Evolutionary conservation across 1,140 invertebrate genomes (phyloP).

Genomic region (Ips nitidus): DNA sequence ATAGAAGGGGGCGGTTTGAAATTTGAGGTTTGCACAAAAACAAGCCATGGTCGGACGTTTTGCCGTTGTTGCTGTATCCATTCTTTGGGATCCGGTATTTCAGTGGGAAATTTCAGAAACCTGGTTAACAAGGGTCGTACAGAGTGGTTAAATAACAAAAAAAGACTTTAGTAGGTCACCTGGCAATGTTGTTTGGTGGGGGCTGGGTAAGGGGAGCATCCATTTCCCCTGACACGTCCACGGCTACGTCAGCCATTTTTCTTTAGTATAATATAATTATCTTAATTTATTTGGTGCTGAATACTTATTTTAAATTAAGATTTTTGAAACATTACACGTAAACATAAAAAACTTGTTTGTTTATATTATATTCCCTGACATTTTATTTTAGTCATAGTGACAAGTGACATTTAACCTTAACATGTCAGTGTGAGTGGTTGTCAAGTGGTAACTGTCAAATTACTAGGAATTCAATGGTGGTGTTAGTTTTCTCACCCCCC

Average conservation of each 20-base stretch:
- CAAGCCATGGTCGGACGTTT: slow-evolving; percentile 54
- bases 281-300: no score
- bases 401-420: no score
- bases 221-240: slow-evolving; percentile 49
- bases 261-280: neutral
- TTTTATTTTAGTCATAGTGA: no score
- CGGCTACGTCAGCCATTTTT: slow-evolving; percentile 43
- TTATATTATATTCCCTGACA: no score
- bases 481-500: no score
- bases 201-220: slow-evolving; percentile 29
- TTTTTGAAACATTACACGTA: no score
- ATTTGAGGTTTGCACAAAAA: slow-evolving; percentile 57
- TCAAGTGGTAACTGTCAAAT: no score
- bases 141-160: slow-evolving; percentile 14
- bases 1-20: slow-evolving; percentile 69
- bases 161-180: slow-evolving; percentile 33
- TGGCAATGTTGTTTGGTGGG: slow-evolving; percentile 31
- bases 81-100: slow-evolving; percentile 49
- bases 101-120: slow-evolving; percentile 43
- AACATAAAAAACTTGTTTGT: no score
- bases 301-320: no score
- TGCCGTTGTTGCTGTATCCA: slow-evolving; percentile 51
- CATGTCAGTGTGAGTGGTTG: no score
- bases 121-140: slow-evolving; percentile 19
- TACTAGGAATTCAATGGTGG: no score